These are phyloP conservation scores for Eupelmus urozonus DNA, from an alignment of 2,888 invertebrate species.

Conservation along the genomic window DNA sequence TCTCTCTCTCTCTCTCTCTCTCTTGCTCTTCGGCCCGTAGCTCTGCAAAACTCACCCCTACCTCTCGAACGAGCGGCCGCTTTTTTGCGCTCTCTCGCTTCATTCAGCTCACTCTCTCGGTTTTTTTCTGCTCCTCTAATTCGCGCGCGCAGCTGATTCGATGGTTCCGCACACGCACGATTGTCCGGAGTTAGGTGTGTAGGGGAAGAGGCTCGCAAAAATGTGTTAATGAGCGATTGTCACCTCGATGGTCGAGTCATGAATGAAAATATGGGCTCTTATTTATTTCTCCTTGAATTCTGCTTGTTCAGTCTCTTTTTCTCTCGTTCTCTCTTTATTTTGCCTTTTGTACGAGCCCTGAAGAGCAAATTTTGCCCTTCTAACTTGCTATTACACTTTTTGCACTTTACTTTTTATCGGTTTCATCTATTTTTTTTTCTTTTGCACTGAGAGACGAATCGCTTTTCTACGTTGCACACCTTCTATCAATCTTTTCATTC, in stretches of 20 bases:
- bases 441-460: too few relatives aligned
- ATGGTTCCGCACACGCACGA: conserved; percentile 19
- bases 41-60: conserved; percentile 57
- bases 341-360: not conserved
- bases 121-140: not conserved
- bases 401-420: not conserved
- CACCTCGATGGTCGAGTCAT: conserved; percentile 59
- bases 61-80: conserved; percentile 25
- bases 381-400: not conserved
- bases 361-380: not conserved
- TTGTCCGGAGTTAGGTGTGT: conserved; percentile 4
- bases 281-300: conserved; percentile 44
- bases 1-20: conserved; percentile 55
- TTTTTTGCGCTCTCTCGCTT: conserved; percentile 1
- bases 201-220: conserved; percentile 63
- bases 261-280: conserved; percentile 45
- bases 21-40: conserved; percentile 44
- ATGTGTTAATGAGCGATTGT: conserved; percentile 77
- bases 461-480: too few relatives aligned
- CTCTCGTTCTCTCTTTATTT: conserved; percentile 3
- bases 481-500: too few relatives aligned
- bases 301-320: not conserved
- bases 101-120: conserved; percentile 1
- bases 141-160: conserved; percentile 17
- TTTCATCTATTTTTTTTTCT: too few relatives aligned